phyloP scores from a whole-genome alignment of 2,888 invertebrate species.

The Psylliodes chrysocephalus region DNA sequence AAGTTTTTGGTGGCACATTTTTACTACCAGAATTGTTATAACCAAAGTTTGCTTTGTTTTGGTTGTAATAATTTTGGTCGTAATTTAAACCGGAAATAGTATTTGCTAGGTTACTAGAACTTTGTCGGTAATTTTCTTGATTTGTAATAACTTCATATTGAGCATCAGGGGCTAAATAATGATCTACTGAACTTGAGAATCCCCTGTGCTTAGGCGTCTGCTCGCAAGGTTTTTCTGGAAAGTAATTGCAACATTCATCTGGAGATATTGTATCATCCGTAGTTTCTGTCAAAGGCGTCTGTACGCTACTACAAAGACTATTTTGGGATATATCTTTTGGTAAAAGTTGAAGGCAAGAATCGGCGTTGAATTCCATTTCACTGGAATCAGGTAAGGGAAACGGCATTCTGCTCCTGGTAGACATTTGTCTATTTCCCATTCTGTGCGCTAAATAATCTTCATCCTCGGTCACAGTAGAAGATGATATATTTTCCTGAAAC shows the following conservation, averaged over 20 bases:
- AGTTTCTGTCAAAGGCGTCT: constrained; percentile 63
- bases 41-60: constrained; percentile 49
- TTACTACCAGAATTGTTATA: constrained; percentile 53
- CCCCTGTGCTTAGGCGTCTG: constrained; percentile 48
- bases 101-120: constrained; percentile 59
- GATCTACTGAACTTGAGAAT: constrained; percentile 41
- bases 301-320: constrained; percentile 61
- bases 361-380: constrained; percentile 54
- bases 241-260: constrained; percentile 59
- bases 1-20: constrained; percentile 58
- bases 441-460: constrained; percentile 71
- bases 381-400: constrained; percentile 66
- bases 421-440: constrained; percentile 68
- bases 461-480: constrained; percentile 61
- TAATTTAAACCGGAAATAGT: constrained; percentile 63
- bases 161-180: constrained; percentile 69
- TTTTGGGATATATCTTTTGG: constrained; percentile 60
- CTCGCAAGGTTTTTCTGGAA: constrained; percentile 54
- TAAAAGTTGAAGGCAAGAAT: constrained; percentile 54
- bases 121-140: constrained; percentile 56
- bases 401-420: constrained; percentile 70
- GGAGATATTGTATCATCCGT: constrained; percentile 62
- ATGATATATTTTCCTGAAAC: constrained; percentile 57
- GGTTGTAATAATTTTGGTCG: constrained; percentile 60
- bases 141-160: constrained; percentile 72